Conservation (phyloP, 2,113 vertebrate species). For the Pitta sordida region DNA sequence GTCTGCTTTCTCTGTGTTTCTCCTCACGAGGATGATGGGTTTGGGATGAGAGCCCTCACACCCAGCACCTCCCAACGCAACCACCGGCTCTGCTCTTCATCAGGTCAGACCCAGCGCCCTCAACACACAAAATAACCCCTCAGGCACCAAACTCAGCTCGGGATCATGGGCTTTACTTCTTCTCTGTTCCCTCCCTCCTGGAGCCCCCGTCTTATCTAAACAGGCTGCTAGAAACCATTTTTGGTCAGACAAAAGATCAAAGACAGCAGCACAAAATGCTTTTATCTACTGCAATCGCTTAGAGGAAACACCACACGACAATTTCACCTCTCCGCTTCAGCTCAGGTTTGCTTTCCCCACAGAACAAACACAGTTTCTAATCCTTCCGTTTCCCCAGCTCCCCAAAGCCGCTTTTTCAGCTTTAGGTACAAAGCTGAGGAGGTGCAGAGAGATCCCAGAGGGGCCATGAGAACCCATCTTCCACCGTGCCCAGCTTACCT, state of each 20-base stretch:
- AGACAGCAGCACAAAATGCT: accelerated
- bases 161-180: accelerated
- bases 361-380: background rate
- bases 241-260: background rate
- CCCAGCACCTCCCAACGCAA: accelerated
- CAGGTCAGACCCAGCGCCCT: background rate
- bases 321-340: background rate
- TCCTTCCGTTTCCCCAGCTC: background rate
- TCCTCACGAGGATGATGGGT: background rate
- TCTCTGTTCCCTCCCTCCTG: background rate
- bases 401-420: background rate
- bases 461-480: accelerated
- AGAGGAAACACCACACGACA: accelerated
- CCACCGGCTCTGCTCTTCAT: accelerated
- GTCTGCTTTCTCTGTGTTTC: accelerated
- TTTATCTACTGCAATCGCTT: background rate
- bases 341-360: accelerated
- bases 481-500: background rate
- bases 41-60: background rate
- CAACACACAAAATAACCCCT: accelerated
- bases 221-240: background rate
- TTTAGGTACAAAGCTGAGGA: background rate
- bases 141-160: background rate
- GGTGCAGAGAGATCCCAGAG: background rate
- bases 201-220: background rate